Base-by-base conservation (phyloP, 2,888 invertebrate species). In the Hipparchia semele region DNA sequence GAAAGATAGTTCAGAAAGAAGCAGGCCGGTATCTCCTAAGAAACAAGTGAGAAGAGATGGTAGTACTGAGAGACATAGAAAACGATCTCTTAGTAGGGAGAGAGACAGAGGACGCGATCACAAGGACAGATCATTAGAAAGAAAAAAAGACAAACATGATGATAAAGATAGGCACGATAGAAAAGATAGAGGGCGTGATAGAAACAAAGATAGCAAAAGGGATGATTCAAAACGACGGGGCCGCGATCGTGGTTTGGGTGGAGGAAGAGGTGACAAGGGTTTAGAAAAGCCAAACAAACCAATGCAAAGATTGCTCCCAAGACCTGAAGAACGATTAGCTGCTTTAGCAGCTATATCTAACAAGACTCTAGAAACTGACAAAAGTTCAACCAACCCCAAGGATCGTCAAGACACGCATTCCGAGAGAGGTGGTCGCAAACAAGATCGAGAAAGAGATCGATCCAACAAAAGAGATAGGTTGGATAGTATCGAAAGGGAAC, bases 131-230 rank as follows among this genome's bases (percentile, higher is more conserved):
- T 94, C 87, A 75, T 84, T 90, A 81, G 94, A 94, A 79, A 87
- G 90, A 77, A 87, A 94, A 73, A 94, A 94, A 83, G 91, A 94
- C 73, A 94, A 94, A 82, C 90, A 94, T 80, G 94, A 94, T 75
- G 94, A 95, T 65, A 94, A 95, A 83, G 95, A 95, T 79, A 89
- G 95, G 81, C 92, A 96, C 77, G 96, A 96, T 73, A 92, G 96
- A 67, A 96, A 96, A 78, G 97, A 97, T 77, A 93, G 97, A 76
- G 96, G 96, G 70, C 95, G 97, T 71, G 94, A 94, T 90, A 90
- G 95, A 76, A 95, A 94, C 78, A 88, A 95, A 71, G 96, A 93
- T 75, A 87, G 83, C 78, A 94, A 94, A 87, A 86, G 94, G 79
- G 92, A 92, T 77, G 95, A 95, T 73, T 89, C 93, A 71, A 92